phyloP scores from a whole-genome alignment of 35 echinoderm and acorn worm genomes.

The Eucidaris tribuloides region DNA sequence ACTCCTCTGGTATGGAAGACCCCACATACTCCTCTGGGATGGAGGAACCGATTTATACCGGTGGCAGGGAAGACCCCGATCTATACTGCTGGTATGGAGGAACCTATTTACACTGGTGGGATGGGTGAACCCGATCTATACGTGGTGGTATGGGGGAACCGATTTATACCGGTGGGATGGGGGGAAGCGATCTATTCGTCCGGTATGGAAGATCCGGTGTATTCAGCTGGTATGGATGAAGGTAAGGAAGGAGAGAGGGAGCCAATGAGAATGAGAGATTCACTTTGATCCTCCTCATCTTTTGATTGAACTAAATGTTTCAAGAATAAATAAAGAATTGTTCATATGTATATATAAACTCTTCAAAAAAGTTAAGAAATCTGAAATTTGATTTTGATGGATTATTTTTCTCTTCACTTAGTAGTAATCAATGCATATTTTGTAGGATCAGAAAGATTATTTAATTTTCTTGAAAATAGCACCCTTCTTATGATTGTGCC shows the following conservation, averaged over 20 bases:
- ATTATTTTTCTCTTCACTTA: no score
- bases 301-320: no score
- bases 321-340: no score
- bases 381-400: no score
- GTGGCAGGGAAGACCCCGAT: background rate
- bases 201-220: background rate
- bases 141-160: background rate
- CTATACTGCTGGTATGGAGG: constrained; percentile 12
- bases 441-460: no score
- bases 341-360: no score
- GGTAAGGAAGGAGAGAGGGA: background rate
- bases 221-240: background rate
- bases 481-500: no score
- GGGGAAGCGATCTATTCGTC: background rate
- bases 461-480: no score
- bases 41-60: constrained; percentile 23
- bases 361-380: no score
- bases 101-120: constrained; percentile 7
- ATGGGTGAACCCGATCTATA: constrained; percentile 11
- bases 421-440: no score
- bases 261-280: no score
- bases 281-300: no score
- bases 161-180: background rate
- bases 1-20: background rate
- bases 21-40: constrained; percentile 12